Base-by-base conservation (phyloP, 2,888 invertebrate genomes). In the Parnassius orleans region DNA sequence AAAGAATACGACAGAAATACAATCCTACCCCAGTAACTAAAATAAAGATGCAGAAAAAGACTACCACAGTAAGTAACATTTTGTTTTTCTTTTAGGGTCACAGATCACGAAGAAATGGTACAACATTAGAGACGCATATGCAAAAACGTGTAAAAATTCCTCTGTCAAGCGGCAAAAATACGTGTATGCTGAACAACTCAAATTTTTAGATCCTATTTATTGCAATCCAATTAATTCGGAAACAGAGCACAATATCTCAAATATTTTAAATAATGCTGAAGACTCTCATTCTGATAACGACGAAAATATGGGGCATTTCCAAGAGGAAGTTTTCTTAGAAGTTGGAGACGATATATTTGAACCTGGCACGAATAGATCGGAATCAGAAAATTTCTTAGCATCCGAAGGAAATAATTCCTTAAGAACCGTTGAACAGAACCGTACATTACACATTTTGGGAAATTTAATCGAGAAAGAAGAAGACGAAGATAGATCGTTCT, bases 401-500 rank as follows among this genome's bases (percentile, higher is more conserved):
- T 50, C 57, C 12, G 59, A 19, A 58, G 56, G 10, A 47, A 68
- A 56, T 24, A 53, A 59, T 53, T 24, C 24, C 24, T 24, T 24
- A n/a, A n/a, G n/a, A 33, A 2, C 24, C 24, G 24, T 69, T 3
- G 57, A 58, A 9, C 69, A 73, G 14, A 79, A 70, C 50, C 69
- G 85, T 10, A 72, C 82, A 14, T n/a, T n/a, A 0, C 63, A 76
- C 0, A 69, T 85, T 5, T 74, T 87, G 14, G 77, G 80, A 10
- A 81, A 73, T 60, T 65, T 87, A 43, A 76, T 87, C 48, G 77
- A 80, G n/a, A 81, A 74, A 44, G 87, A 88, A 58, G 83, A 86
- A 7, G 87, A 88, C 41, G 87, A 87, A 55, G 87, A 87, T 50
- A 78, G 82, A 52, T 79, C 86, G 0, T 88, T 87, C 71, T 88